These are phyloP conservation scores for Hesperophylax magnus DNA, from an alignment of 1,140 invertebrate genomes.

Conservation along the genomic window DNA sequence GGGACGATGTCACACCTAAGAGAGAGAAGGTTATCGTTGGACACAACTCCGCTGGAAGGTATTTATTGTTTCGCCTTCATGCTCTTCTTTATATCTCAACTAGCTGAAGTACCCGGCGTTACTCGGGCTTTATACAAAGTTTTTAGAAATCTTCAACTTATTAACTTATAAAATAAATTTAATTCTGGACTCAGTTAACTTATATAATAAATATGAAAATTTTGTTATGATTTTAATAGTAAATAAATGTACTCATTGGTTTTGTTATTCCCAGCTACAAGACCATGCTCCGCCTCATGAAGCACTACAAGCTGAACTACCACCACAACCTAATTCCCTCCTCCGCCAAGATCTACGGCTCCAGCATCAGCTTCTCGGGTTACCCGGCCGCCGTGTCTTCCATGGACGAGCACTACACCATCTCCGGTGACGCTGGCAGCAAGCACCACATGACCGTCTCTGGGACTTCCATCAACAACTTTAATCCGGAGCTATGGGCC, in stretches of 20 bases:
- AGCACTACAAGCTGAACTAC: conserved; percentile 90
- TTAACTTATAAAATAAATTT: too few relatives aligned
- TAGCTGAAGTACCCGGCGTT: too few relatives aligned
- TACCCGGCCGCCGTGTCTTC: conserved; percentile 91
- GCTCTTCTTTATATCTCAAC: too few relatives aligned
- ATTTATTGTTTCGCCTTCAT: neutral
- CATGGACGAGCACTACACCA: conserved; percentile 89
- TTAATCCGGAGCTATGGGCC: conserved; percentile 71
- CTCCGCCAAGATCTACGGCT: conserved; percentile 77
- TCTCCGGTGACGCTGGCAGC: conserved; percentile 64
- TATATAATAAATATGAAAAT: too few relatives aligned
- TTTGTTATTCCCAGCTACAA: conserved; percentile 73
- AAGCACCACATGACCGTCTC: conserved; percentile 72
- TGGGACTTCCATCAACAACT: conserved; percentile 73
- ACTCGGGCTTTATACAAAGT: too few relatives aligned
- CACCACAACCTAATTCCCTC: conserved; percentile 72
- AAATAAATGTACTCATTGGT: too few relatives aligned
- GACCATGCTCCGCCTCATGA: conserved; percentile 91
- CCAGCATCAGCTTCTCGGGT: conserved; percentile 84
- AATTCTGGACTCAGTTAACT: too few relatives aligned
- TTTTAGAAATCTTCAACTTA: too few relatives aligned
- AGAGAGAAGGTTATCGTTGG: conserved; percentile 66
- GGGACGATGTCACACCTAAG: conserved; percentile 61
- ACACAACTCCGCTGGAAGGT: conserved; percentile 72
- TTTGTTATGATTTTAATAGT: too few relatives aligned